Base-by-base conservation (phyloP, 2,113 vertebrate species). In the Cynopterus brachyotis region DNA sequence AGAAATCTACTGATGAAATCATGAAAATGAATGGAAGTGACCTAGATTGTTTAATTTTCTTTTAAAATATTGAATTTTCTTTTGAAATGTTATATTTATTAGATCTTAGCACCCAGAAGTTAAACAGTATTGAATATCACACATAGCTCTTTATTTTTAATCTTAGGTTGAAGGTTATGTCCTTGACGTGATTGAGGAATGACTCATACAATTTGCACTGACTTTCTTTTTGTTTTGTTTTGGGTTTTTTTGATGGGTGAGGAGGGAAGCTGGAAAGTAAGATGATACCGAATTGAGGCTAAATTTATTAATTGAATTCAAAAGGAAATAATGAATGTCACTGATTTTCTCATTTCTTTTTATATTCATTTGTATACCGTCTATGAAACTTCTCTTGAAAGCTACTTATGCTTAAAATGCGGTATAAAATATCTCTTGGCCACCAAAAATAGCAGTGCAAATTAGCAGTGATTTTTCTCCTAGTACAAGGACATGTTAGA, bases 21-120 rank as follows among this genome's bases (percentile, higher is more conserved):
- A 95, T 97, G 97, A 97, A 92, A 95, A 8, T 4, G 80, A 98
- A 85, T 19, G 45, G 96, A 98, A 97, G 90, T 94, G 70, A 57
- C 95, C 97, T 96, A 98, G 91, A 98, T 98, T 98, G 97, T 98
- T 97, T 98, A 96, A 91, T 94, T 98, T 98, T 97, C 97, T 97
- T 98, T 98, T 97, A 91, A 98, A 98, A 96, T 98, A 97, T 98
- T 97, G 98, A 95, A 89, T 94, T 98, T 97, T 97, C 97, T 97
- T 98, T 98, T 97, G 94, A 98, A 98, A 96, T 98, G 91, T 97
- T 98, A 94, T 80, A 92, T 97, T 97, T 93, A 97, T 8, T 96
- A 94, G 70, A 84, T 97, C 9, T 95, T 94, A 6, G 79, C 98
- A 97, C 96, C 95, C 96, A 95, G 96, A 84, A 98, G 92, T 90